phyloP scores from a whole-genome alignment of 2,888 invertebrate genomes.

The Stenchaetothrips biformis region DNA sequence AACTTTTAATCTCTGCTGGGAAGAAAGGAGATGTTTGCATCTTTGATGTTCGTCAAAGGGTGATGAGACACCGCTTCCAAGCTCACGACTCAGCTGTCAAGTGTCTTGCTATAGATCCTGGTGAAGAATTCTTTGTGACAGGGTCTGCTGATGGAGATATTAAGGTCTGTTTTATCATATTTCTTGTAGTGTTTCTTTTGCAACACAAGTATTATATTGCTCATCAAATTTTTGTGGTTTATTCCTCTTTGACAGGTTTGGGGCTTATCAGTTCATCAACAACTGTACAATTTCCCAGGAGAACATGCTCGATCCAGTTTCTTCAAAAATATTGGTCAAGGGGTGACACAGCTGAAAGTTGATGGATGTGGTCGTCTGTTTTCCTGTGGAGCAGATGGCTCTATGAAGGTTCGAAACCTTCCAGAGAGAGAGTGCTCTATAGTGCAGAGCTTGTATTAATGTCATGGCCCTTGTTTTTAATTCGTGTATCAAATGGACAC shows the following conservation, averaged over 20 bases:
- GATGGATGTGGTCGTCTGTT: constrained; percentile 86
- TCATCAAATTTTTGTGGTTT: constrained; percentile 20
- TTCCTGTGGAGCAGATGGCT: constrained; percentile 98
- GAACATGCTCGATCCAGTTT: constrained; percentile 95
- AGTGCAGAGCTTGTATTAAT: constrained; percentile 53
- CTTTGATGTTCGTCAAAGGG: constrained; percentile 88
- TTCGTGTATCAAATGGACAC: too few species aligned
- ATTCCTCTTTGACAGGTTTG: constrained; percentile 66
- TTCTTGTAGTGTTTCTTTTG: constrained; percentile 24
- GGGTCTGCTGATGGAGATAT: constrained; percentile 91
- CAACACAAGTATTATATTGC: constrained; percentile 13
- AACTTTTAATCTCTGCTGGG: constrained; percentile 91
- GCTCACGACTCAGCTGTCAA: constrained; percentile 94
- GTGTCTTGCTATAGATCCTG: constrained; percentile 88
- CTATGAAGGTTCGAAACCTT: constrained; percentile 92
- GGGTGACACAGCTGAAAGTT: constrained; percentile 91
- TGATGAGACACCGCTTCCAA: constrained; percentile 73
- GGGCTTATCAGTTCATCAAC: constrained; percentile 78
- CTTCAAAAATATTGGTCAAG: constrained; percentile 95
- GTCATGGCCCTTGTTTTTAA: background rate
- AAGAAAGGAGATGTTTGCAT: constrained; percentile 95
- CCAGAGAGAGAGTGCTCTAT: constrained; percentile 67
- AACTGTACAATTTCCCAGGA: constrained; percentile 81
- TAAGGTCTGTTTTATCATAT: constrained; percentile 55
- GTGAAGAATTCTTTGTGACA: constrained; percentile 94